Evolutionary conservation across 2,113 vertebrate species (phyloP), one percentile per base, ranked within the genome.

Genomic region (Arothron firmamentum): DNA sequence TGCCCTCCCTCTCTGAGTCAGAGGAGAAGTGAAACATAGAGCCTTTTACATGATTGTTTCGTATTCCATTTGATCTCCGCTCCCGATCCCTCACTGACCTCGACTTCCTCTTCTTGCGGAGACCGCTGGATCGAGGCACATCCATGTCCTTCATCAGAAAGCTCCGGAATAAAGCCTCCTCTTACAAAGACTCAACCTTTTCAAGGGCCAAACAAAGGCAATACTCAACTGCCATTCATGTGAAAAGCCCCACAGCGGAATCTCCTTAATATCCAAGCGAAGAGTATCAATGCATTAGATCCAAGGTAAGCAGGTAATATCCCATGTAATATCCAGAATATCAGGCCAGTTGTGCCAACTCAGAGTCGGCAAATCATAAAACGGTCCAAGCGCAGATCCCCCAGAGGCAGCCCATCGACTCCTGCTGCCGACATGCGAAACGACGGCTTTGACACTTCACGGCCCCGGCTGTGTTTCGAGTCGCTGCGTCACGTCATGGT

Each of bases 31-130:
- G 82, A 84, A 86, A 66, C 81, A 89, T 74, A 13, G 85, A 61
- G 72, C 84, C 85, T 83, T 88, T 88, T 43, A 87, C 82, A 50
- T 86, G 86, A 79, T 85, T 85, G 78, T 69, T 85, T 66, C 75
- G 87, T 72, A 90, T 86, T 80, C 92, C 88, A 49, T 92, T 89
- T 69, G 93, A 88, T 87, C 90, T 87, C 80, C 92, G 88, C 72
- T 88, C 90, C 62, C 92, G 91, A 84, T 96, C 88, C 77, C 95
- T 91, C 82, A 92, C 93, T 6, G 95, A 93, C 75, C 94, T 90
- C 17, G 95, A 94, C 89, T 94, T 92, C 88, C 94, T 89, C 89
- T 95, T 97, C 85, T 94, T 94, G 84, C 92, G 94, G 75, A 93
- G 91, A 86, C 89, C 93, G 76, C 90, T 90, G 81, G 92, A 90